Evolutionary conservation across 2,888 invertebrate genomes (phyloP), one percentile per base, ranked within the genome.

Genomic region (Agrochola litura): DNA sequence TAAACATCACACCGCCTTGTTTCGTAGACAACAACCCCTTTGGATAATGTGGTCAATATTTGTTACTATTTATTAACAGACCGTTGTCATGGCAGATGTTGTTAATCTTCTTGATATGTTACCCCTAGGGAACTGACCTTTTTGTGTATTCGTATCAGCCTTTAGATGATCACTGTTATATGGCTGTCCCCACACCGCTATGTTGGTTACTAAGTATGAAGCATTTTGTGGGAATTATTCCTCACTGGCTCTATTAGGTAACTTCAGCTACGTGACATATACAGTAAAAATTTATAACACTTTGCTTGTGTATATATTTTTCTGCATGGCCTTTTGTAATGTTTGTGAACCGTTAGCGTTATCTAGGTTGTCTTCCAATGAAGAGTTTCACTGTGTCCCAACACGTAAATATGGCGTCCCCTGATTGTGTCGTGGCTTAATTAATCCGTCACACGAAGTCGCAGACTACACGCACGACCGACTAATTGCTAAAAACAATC

Each of bases 391-490:
- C 19, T 22, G 22, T 80, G 49, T 56, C 43, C 25, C 19, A 60
- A 70, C 12, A 69, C 46, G 37, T 58, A 52, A 73, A 77, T 52
- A 52, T 41, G 22, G n/a, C 30, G 46, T 69, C 12, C 56, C 60
- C 56, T 56, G 60, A 75, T 56, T 68, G 46, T 84, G 60, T 81
- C 54, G 61, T 72, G 64, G 75, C 68, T 56, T 82, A 85, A 85
- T 85, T 74, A 82, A 81, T 72, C 61, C 75, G 52, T 46, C 71
- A 75, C 81, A 81, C 66, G 74, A 60, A 67, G 46, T 67, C 73
- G 46, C 69, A 46, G 66, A 73, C 60, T 41, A 71, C 85, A 85
- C 85, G 82, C 58, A 74, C 60, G 66, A 56, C 52, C 54, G 41
- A 66, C 73, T 80, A 64, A 84, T 70, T 73, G 73, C 49, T 60